Evolutionary conservation across 2,888 invertebrate genomes (phyloP).

Genomic region (Drosophila mettleri): DNA sequence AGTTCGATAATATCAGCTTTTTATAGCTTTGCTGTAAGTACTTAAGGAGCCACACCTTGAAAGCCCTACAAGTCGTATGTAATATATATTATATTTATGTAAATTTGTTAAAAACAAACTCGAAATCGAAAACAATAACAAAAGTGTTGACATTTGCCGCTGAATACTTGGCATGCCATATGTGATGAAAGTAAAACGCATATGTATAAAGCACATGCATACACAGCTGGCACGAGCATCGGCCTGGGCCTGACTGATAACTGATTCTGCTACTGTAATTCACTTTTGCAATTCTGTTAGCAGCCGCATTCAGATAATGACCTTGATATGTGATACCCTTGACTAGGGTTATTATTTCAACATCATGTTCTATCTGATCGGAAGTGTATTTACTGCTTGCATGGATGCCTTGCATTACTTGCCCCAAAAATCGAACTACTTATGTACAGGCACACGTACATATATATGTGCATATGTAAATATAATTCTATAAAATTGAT

Average conservation of each 20-base stretch:
- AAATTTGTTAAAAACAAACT: slow-evolving; percentile 34
- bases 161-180: neutral
- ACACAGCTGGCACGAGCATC: slow-evolving; percentile 14
- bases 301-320: slow-evolving; percentile 36
- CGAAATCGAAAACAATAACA: neutral
- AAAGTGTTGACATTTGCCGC: neutral
- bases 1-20: slow-evolving; percentile 22
- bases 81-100: slow-evolving; percentile 13
- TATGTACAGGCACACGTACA: neutral
- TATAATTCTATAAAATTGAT: slow-evolving; percentile 3
- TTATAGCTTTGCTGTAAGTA: slow-evolving; percentile 29
- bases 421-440: slow-evolving; percentile 6
- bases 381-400: slow-evolving; percentile 20
- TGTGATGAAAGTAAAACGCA: neutral
- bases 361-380: neutral
- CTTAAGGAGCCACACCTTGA: slow-evolving; percentile 37
- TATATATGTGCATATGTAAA: neutral
- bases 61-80: slow-evolving; percentile 9
- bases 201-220: neutral
- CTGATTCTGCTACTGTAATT: neutral
- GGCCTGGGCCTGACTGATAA: neutral
- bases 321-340: slow-evolving; percentile 46
- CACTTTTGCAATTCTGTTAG: neutral
- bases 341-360: neutral
- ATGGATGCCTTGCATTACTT: slow-evolving; percentile 12